phyloP scores from a whole-genome alignment of 2,113 vertebrate species.

The mouse (Mus musculus) region DNA sequence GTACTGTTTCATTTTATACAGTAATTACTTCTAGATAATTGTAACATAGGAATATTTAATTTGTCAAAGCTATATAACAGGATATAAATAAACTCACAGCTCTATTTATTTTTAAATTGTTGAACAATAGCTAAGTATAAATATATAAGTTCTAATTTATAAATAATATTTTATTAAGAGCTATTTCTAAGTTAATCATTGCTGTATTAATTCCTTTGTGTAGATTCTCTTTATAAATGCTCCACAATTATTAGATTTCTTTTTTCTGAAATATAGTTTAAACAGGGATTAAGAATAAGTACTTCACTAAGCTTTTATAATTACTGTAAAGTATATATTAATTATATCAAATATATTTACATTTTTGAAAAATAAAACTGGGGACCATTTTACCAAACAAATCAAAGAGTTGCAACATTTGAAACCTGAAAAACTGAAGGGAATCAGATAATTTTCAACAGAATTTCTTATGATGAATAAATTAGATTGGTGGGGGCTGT shows the following conservation, averaged over 20 bases:
- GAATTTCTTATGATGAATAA: not conserved
- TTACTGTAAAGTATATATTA: not conserved
- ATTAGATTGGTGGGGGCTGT: not conserved
- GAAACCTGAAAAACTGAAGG: not conserved
- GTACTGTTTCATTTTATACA: not conserved
- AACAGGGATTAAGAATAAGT: not conserved
- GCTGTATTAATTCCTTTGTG: not conserved
- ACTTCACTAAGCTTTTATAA: not conserved
- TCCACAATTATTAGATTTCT: not conserved
- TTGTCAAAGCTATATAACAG: not conserved
- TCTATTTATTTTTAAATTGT: not conserved
- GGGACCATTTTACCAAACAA: not conserved
- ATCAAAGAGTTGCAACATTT: not conserved
- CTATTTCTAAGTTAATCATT: not conserved
- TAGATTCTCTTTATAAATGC: not conserved
- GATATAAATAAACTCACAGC: not conserved
- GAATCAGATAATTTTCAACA: not conserved
- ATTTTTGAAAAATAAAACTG: not conserved
- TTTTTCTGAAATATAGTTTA: not conserved
- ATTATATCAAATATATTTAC: not conserved
- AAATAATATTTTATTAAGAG: not conserved
- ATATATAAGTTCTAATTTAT: not conserved
- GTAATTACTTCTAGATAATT: not conserved
- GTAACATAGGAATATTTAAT: not conserved
- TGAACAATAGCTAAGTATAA: not conserved